Evolutionary conservation across 1,140 invertebrate species (phyloP).

Genomic region (Monomorium pharaonis): DNA sequence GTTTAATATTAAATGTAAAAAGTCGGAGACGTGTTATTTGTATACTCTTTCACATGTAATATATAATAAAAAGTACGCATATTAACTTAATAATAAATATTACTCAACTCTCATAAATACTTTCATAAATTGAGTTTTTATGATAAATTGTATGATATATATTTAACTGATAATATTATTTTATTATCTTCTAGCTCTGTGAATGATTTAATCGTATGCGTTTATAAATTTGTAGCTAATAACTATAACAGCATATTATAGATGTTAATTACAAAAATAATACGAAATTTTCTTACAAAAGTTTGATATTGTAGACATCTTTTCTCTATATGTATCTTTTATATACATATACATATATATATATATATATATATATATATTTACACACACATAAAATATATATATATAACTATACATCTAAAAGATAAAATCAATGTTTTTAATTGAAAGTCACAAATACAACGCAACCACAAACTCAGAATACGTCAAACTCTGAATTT

Average conservation of each 20-base stretch:
- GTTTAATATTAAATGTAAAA: background rate
- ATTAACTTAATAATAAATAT: background rate
- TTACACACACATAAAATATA: too few species aligned
- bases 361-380: background rate
- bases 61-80: background rate
- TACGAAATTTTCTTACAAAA: background rate
- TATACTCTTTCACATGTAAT: background rate
- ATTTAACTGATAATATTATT: background rate
- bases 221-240: background rate
- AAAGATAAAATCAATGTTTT: background rate
- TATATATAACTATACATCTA: too few species aligned
- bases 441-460: constrained; percentile 25
- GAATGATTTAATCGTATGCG: background rate
- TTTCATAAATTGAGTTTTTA: background rate
- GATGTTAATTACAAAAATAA: background rate
- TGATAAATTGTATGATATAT: background rate
- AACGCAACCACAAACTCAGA: constrained; percentile 36
- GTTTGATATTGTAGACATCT: background rate
- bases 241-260: background rate
- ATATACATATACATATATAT: background rate
- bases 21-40: background rate
- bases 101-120: background rate
- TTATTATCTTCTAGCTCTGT: background rate
- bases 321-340: background rate
- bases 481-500: constrained; percentile 71